Evolutionary conservation across 2,888 invertebrate genomes (phyloP), one percentile per base, ranked within the genome.

Genomic region (Coremacera marginata): DNA sequence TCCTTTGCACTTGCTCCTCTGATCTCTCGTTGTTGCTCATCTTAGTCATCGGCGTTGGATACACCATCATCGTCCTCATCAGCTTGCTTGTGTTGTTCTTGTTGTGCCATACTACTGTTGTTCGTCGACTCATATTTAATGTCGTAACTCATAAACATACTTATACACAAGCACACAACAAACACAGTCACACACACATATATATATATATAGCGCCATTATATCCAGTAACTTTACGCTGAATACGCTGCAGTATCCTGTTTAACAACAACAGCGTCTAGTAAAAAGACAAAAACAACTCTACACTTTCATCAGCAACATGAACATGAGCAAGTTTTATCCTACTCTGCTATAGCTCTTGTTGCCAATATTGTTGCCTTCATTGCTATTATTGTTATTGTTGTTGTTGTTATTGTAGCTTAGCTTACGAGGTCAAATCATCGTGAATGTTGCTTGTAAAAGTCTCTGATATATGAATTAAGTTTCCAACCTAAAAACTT

Each of bases 361-460:
- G 68, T 49, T 68, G 71, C 14, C 34, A 16, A 55, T 60, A 37
- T 57, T n/a, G 37, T 84, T 83, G 83, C 81, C 82, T 80, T 74
- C 19, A 22, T 63, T 81, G 76, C 81, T 82, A 74, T 80, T 72
- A 51, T 70, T 77, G 74, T 63, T 73, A 72, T 73, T 70, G 52
- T 65, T 70, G 72, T 73, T 62, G 75, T 52, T 55, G 57, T 60
- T 57, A 51, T 70, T 77, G 62, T 60, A 68, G 70, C 51, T 25
- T 27, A 44, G 74, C 51, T 52, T 65, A 52, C 52, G 60, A 25
- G 65, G 65, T 74, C 63, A 52, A 74, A 55, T 67, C 22, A n/a
- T 71, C 55, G 22, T 19, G 51, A 51, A 51, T 34, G 57, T 52
- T 71, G 67, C 60, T 73, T 77, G 70, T 67, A 65, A 31, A 31